Percentiles rank a stretch among this genome's conserved stretches.
Conservation (phyloP, 2,113 vertebrate species). For the Ceyx margarethae region DNA sequence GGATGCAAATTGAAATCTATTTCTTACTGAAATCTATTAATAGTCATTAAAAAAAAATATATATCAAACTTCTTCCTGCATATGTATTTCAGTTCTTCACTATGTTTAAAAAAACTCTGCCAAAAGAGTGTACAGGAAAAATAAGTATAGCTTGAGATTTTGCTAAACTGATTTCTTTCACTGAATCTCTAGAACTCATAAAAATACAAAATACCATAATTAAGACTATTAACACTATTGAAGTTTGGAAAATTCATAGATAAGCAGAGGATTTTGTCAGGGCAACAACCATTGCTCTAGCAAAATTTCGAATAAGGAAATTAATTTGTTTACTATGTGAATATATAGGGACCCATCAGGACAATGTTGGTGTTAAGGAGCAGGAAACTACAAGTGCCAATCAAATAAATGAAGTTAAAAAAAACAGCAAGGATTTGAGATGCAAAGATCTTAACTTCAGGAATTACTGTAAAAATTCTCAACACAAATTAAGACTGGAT, state of each 20-base stretch:
- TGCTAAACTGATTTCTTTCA: constrained; percentile 13
- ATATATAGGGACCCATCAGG: background rate
- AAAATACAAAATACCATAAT: constrained; percentile 6
- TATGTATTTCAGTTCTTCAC: background rate
- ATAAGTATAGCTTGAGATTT: background rate
- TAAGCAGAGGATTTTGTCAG: background rate
- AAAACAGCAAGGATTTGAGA: background rate
- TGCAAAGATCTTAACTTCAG: background rate
- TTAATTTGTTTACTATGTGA: background rate
- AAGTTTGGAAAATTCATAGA: background rate
- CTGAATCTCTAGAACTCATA: background rate
- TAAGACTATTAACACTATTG: background rate
- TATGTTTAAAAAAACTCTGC: background rate
- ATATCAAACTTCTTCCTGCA: background rate
- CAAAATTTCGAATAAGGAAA: background rate
- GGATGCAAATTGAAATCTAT: background rate
- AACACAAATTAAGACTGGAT: background rate
- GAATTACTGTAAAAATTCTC: background rate
- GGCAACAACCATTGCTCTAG: background rate
- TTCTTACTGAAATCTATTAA: background rate
- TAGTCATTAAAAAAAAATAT: background rate
- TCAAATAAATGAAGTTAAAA: background rate
- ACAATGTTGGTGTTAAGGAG: background rate
- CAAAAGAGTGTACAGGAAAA: background rate
- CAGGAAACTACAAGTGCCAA: background rate